A percentile compares a stretch with the other conserved stretches of the same genome.
phyloP scores from a whole-genome alignment of 2,888 invertebrate genomes.

The Plebejus argus region DNA sequence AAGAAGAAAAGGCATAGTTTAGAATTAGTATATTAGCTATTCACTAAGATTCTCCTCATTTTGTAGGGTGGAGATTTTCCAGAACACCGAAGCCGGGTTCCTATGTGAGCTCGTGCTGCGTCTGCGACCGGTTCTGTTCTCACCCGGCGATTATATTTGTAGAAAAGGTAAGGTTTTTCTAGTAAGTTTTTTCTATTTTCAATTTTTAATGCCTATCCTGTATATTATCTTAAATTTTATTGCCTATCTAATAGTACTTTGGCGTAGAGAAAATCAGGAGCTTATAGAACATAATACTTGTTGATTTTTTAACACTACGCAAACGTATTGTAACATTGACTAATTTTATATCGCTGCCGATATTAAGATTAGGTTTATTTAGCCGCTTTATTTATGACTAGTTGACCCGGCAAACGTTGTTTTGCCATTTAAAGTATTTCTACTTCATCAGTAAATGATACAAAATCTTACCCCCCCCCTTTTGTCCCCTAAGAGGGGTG shows the following conservation, averaged over 20 bases:
- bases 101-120: constrained; percentile 97
- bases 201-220: background rate
- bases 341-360: too few species aligned
- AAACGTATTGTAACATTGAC: too few species aligned
- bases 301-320: too few species aligned
- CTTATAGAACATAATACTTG: background rate
- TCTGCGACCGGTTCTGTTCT: constrained; percentile 97
- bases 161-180: constrained; percentile 89
- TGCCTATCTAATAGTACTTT: background rate
- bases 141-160: constrained; percentile 99
- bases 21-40: background rate
- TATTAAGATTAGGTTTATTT: background rate
- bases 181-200: background rate
- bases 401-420: too few species aligned
- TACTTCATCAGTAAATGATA: too few species aligned
- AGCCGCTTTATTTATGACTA: background rate
- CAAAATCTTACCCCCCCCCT: too few species aligned
- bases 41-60: constrained; percentile 16
- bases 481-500: too few species aligned
- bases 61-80: constrained; percentile 96
- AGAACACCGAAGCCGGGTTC: constrained; percentile 99
- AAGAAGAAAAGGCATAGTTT: too few species aligned
- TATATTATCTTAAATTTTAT: background rate
- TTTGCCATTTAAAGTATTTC: too few species aligned
- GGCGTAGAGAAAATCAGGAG: background rate